phyloP scores from a whole-genome alignment of 2,888 invertebrate genomes.

The Ornithoptera alexandrae region DNA sequence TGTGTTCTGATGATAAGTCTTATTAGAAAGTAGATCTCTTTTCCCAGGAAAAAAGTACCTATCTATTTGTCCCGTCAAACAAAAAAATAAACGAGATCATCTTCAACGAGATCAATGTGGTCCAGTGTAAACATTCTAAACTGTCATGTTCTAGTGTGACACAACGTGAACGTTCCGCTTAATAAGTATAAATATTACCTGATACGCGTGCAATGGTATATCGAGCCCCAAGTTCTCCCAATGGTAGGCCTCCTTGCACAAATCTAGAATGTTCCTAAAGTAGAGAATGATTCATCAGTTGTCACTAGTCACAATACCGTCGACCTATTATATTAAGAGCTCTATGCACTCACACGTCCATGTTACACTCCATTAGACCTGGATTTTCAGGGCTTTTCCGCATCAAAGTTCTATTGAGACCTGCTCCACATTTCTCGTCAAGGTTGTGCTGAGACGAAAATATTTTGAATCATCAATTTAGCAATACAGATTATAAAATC shows the following conservation, averaged over 20 bases:
- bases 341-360: constrained; percentile 81
- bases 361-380: constrained; percentile 88
- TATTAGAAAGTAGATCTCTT: too few relatives aligned
- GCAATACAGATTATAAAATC: too few relatives aligned
- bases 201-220: constrained; percentile 83
- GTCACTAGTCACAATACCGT: not conserved
- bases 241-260: constrained; percentile 86
- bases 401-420: constrained; percentile 86
- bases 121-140: too few relatives aligned
- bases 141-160: too few relatives aligned
- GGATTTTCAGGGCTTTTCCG: constrained; percentile 81
- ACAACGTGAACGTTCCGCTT: not conserved
- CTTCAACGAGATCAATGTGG: too few relatives aligned
- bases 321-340: too few relatives aligned
- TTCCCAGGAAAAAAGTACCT: too few relatives aligned
- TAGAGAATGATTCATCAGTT: not conserved
- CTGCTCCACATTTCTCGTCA: constrained; percentile 79
- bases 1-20: too few relatives aligned
- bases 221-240: constrained; percentile 86
- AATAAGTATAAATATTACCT: constrained; percentile 55
- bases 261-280: constrained; percentile 81
- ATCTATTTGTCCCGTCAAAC: too few relatives aligned
- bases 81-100: too few relatives aligned
- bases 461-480: not conserved
- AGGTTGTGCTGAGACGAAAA: constrained; percentile 66